phyloP scores from a whole-genome alignment of 2,797 vertebrate species.

The Aythya fuligula region DNA sequence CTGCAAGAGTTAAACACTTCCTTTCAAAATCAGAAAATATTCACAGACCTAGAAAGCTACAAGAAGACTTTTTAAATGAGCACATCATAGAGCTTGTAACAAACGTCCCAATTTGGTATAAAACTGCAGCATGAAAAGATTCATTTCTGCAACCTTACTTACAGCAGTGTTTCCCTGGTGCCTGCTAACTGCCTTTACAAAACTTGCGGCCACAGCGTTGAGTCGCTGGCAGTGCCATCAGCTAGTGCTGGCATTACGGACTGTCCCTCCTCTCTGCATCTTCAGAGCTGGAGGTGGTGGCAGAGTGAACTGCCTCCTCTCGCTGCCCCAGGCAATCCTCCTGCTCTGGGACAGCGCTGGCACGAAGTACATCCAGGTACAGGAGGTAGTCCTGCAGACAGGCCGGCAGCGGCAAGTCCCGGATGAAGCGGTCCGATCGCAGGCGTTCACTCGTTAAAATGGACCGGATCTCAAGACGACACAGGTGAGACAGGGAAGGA shows the following conservation, averaged over 20 bases:
- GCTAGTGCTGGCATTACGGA: neutral
- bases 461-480: constrained; percentile 81
- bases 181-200: neutral
- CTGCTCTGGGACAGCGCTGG: constrained; percentile 2
- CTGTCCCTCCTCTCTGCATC: neutral
- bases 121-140: neutral
- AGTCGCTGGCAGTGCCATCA: neutral
- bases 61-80: neutral
- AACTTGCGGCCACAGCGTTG: neutral
- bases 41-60: neutral
- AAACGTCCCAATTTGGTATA: neutral
- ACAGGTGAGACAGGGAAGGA: constrained; percentile 80
- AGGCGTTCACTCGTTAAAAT: constrained; percentile 63
- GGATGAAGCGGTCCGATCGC: constrained; percentile 60
- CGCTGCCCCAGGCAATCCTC: neutral
- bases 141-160: neutral
- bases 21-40: neutral
- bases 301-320: neutral
- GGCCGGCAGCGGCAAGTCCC: constrained; percentile 75
- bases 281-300: neutral
- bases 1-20: neutral
- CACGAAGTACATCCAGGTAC: constrained; percentile 75
- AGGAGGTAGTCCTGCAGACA: constrained; percentile 81
- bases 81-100: neutral
- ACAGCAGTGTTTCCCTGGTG: neutral